Percentiles rank a stretch among this genome's conserved stretches.
Conservation (phyloP, 2,113 vertebrate species). For the Aptenodytes forsteri region DNA sequence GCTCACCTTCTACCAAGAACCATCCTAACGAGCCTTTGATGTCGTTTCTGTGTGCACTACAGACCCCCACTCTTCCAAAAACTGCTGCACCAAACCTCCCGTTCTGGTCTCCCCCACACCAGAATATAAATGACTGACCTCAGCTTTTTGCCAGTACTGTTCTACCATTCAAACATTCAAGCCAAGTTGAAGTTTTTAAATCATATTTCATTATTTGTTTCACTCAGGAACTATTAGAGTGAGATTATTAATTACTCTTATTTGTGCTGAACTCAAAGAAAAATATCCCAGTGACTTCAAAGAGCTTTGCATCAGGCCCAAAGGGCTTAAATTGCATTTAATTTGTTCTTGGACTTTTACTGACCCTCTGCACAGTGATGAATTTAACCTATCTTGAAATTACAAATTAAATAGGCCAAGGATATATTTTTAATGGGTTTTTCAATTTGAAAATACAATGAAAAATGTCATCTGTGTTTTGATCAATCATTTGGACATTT, state of each 20-base stretch:
- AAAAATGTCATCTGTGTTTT: not conserved
- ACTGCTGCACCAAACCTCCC: not conserved
- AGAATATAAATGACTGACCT: not conserved
- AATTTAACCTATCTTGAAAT: conserved; percentile 4
- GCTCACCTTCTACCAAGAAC: not conserved
- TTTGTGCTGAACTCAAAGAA: not conserved
- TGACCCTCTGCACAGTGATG: not conserved
- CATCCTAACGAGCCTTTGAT: not conserved
- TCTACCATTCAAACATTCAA: not conserved
- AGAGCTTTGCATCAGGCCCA: not conserved
- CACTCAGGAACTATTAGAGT: not conserved
- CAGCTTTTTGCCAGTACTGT: not conserved
- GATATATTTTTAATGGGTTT: not conserved
- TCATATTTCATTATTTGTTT: not conserved
- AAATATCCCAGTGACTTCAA: not conserved
- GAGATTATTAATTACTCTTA: not conserved
- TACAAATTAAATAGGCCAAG: not conserved
- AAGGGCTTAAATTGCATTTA: not conserved
- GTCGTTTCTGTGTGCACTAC: not conserved
- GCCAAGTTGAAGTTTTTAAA: not conserved
- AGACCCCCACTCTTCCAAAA: not conserved
- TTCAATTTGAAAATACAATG: not conserved
- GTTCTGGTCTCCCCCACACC: not conserved
- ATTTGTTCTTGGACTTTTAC: not conserved
- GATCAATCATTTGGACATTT: not conserved